Base-by-base conservation (phyloP, 1,140 invertebrate genomes). In the Frieseomelitta varia region DNA sequence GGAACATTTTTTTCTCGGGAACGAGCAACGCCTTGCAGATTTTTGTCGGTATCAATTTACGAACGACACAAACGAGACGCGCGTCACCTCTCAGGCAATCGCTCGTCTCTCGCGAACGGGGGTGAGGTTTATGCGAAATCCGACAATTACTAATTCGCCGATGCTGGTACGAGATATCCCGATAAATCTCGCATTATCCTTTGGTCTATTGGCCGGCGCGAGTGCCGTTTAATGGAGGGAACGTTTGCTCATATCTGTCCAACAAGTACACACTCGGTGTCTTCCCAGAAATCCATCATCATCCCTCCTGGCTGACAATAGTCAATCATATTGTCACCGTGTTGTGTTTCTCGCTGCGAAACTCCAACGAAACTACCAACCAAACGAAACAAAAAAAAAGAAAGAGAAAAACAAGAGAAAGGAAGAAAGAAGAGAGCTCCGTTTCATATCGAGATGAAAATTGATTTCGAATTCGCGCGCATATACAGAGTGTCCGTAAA, bases 131-230 rank as follows among this genome's bases (percentile, higher is more conserved):
- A 51, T 67, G 85, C 58, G 75, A 87, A 87, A 87, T 87, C 87
- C 72, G 87, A 88, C 87, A 88, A 87, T 88, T 88, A 88, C 85
- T 88, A 88, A 88, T 87, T 87, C 39, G 63, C 87, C 53, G 85
- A 82, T 69, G 72, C 79, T 55, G 34, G 85, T 73, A 51, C 81
- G 76, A 88, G 85, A 87, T 84, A 80, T 84, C 76, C 61, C 87
- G 85, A 88, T 88, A 88, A 88, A 87, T 88, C 87, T 88, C 76
- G 58, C 63, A 87, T 87, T 88, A 88, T 88, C 76, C 85, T 87
- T n/a, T 63, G 65, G 80, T 72, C 85, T 39, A 84, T 88, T 78
- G 85, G 81, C 10, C 51, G 24, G 58, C 58, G 39, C 69, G 79
- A 87, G 81, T 83, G 56, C 56, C 71, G 79, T 76, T 63, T 56